phyloP scores from a whole-genome alignment of 1,140 invertebrate genomes.

The Bombus vancouverensis region DNA sequence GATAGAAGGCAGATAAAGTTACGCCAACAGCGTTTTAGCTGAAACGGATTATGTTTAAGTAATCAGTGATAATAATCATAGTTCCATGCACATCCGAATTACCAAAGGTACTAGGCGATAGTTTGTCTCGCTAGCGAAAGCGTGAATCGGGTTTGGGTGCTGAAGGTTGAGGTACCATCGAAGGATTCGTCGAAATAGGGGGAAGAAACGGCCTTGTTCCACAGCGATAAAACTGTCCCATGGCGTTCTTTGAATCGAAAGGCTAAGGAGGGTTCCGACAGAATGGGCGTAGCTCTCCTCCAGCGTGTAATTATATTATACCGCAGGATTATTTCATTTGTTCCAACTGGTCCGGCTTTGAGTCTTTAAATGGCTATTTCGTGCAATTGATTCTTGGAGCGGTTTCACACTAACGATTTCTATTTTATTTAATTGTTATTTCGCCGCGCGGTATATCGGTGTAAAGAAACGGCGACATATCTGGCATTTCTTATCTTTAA shows the following conservation, averaged over 20 bases:
- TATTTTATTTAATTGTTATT: neutral
- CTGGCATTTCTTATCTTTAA: too few relatives aligned
- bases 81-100: slow-evolving; percentile 81
- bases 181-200: slow-evolving; percentile 17
- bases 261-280: neutral
- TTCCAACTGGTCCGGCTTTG: neutral
- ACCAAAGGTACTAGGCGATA: slow-evolving; percentile 78
- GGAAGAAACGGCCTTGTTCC: neutral
- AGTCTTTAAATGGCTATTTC: neutral
- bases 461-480: neutral
- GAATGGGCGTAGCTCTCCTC: neutral
- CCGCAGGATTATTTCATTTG: slow-evolving; percentile 9
- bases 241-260: neutral
- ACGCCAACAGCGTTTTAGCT: neutral
- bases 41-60: slow-evolving; percentile 64
- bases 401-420: neutral
- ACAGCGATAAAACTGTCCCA: slow-evolving; percentile 13
- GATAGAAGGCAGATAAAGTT: neutral
- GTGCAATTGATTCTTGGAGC: neutral
- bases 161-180: slow-evolving; percentile 18
- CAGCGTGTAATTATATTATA: slow-evolving; percentile 3
- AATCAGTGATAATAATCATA: slow-evolving; percentile 79
- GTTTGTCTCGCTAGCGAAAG: slow-evolving; percentile 61
- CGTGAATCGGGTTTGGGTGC: slow-evolving; percentile 38
- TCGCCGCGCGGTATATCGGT: neutral